A percentile compares a stretch with the other conserved stretches of the same genome.
phyloP scores from a whole-genome alignment of 2,797 vertebrate genomes.

The Taenioides sp. region DNA sequence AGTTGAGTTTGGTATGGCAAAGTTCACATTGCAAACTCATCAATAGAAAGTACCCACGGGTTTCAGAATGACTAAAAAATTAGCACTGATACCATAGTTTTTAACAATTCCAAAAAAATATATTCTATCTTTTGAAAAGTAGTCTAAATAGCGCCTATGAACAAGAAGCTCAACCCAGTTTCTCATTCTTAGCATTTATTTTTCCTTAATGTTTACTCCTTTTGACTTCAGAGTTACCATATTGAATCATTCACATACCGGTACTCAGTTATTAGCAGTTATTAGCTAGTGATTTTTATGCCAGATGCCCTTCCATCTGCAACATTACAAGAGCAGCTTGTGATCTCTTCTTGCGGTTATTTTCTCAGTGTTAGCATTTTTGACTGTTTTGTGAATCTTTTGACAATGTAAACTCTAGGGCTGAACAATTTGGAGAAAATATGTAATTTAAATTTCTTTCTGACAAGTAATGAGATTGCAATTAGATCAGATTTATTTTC shows the following conservation, averaged over 20 bases:
- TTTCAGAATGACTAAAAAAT: no score
- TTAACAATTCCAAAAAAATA: no score
- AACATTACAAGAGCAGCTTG: neutral
- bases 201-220: no score
- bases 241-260: no score
- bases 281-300: neutral
- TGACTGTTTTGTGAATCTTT: neutral
- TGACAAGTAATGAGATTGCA: neutral
- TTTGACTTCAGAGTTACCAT: no score
- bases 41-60: neutral
- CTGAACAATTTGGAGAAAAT: neutral
- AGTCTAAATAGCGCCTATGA: no score
- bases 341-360: neutral
- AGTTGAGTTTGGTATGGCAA: no score
- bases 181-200: no score
- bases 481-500: neutral
- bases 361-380: neutral
- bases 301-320: neutral
- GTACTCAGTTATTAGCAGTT: neutral
- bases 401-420: neutral
- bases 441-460: neutral
- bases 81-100: no score
- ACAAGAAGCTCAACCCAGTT: no score
- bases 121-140: no score
- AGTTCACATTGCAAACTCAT: no score